These are phyloP conservation scores for Hetaerina americana DNA, from an alignment of 1,140 invertebrate species.

Conservation along the genomic window DNA sequence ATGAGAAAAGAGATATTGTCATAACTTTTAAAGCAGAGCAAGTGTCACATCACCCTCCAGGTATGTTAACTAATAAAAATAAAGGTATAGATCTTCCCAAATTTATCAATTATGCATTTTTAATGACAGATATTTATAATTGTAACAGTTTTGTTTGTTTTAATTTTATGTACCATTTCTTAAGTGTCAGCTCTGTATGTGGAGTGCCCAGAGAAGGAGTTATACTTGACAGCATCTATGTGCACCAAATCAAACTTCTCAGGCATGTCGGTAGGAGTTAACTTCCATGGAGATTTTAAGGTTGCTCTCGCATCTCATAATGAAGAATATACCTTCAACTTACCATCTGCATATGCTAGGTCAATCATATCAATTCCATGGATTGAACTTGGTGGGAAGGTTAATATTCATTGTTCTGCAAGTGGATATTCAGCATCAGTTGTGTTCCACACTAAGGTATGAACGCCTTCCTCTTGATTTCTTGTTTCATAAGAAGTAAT, in stretches of 20 bases:
- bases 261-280: constrained; percentile 40
- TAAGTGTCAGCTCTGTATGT: constrained; percentile 48
- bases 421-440: constrained; percentile 40
- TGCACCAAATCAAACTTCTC: constrained; percentile 54
- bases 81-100: no score
- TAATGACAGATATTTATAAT: no score
- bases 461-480: no score
- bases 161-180: constrained; percentile 11
- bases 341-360: constrained; percentile 45
- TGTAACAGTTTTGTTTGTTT: no score
- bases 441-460: constrained; percentile 36
- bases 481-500: no score
- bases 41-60: constrained; percentile 58
- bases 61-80: constrained; percentile 18
- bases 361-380: constrained; percentile 48
- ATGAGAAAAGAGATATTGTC: not conserved
- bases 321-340: constrained; percentile 42
- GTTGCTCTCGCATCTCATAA: constrained; percentile 34
- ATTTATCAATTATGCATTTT: no score
- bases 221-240: constrained; percentile 44
- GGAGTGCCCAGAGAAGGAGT: constrained; percentile 38
- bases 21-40: constrained; percentile 39
- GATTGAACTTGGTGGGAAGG: constrained; percentile 46
- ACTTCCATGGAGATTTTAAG: constrained; percentile 25
- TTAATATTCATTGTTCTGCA: constrained; percentile 39